Base-by-base conservation (phyloP, 2,888 invertebrate species). In the Erebia aethiops region DNA sequence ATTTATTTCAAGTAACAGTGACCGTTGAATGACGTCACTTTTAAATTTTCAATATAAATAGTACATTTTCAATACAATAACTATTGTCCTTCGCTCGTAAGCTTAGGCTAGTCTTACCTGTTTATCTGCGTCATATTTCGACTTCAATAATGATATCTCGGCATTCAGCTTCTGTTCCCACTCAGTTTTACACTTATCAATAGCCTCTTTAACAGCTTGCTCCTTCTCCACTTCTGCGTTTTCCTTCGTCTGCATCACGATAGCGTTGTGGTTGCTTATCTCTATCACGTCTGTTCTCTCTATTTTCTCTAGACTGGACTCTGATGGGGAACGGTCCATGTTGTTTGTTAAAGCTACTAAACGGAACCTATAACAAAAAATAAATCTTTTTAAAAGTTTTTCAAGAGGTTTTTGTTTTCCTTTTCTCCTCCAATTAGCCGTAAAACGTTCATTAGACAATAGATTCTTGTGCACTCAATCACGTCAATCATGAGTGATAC, bases 241-340 rank as follows among this genome's bases (percentile, higher is more conserved):
- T 76, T 96, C 95, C 70, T 95, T 95, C 46, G 96, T 94, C 82
- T 96, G 96, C 76, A 94, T 94, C 35, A 97, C 85, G 57, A 96
- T 95, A 0, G 95, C 94, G 78, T 96, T 96, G 81, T 96, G 96
- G 74, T 94, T 95, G 4, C 92, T 84, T 51, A 96, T 88, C 79
- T 95, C 95, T 78, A 95, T 95, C 75, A 95, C 92, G 78, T 95
- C 95, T 0, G 94, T 93, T 4, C 95, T 94, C 86, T 96, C 96
- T 21, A 96, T 95, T 86, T 96, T 96, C 81, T 97, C 97, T 7
- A 97, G 89, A 82, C 96, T 97, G 2, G 95, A 95, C 77, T 97
- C 97, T 8, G 97, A 97, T 0, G 97, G 96, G 69, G 96, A 96
- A 54, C 96, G 93, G 78, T 97, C 96, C 95, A 96, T 96, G 62